A percentile compares a stretch with the other conserved stretches of the same genome.
phyloP scores from a whole-genome alignment of 1,140 invertebrate species.

The Plutomurus gul region DNA sequence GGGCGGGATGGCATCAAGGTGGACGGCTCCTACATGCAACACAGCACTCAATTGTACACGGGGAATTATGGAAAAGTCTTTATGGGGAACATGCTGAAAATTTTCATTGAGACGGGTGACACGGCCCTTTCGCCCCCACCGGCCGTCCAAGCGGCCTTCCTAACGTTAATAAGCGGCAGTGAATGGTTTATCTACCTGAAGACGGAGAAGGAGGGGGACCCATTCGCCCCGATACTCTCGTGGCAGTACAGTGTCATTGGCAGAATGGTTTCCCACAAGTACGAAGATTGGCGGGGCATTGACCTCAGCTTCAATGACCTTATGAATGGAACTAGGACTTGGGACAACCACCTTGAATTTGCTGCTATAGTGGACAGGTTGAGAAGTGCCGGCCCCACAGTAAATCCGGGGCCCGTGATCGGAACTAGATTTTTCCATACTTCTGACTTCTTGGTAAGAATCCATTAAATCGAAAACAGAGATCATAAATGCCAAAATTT shows the following conservation, averaged over 20 bases:
- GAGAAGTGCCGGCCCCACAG: background rate
- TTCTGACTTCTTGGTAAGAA: slow-evolving; percentile 29
- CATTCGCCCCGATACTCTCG: background rate
- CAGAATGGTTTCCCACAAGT: slow-evolving; percentile 35
- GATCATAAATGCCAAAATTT: too few species aligned
- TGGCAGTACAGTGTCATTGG: slow-evolving; percentile 36
- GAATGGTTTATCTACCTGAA: slow-evolving; percentile 37
- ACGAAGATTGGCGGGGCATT: slow-evolving; percentile 9
- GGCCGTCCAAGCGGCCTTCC: background rate
- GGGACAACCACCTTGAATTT: background rate
- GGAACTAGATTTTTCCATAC: slow-evolving; percentile 27
- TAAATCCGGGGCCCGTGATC: background rate
- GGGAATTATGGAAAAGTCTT: slow-evolving; percentile 35
- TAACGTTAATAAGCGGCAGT: background rate
- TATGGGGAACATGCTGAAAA: background rate
- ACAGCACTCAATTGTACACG: slow-evolving; percentile 27
- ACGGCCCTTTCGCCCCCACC: background rate
- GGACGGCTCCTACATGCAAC: slow-evolving; percentile 38
- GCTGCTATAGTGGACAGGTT: background rate
- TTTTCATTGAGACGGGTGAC: slow-evolving; percentile 3
- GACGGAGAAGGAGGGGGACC: background rate
- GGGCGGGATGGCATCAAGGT: slow-evolving; percentile 31
- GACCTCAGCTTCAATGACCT: background rate
- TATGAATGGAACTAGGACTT: background rate
- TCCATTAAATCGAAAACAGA: too few species aligned